Evolutionary conservation across 1,140 invertebrate species (phyloP), one percentile per base, ranked within the genome.

Genomic region (Cylas formicarius): DNA sequence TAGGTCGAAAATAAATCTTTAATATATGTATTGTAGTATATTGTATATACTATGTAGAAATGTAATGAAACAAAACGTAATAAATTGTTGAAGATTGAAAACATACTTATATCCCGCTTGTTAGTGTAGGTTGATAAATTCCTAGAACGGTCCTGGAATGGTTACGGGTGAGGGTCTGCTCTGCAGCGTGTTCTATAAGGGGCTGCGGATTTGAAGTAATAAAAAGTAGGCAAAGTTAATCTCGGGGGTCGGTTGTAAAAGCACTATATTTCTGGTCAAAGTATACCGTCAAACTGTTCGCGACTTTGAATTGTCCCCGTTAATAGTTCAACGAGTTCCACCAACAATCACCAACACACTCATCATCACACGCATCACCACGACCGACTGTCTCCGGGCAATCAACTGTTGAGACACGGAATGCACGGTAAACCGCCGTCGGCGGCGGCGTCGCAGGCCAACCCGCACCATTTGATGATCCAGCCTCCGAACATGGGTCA

Each of bases 391-490:
- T 62, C 74, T 16, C 70, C 72, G 7, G 60, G 57, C 14, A 67
- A 57, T 19, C 57, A 59, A 27, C 34, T 65, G 23, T 27, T 62
- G 11, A 29, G 61, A 7, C 55, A 56, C 17, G 47, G 44, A 14
- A 46, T 58, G 20, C 58, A 62, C 16, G 48, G 56, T 4, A 54
- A 67, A 52, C 52, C 62, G 22, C 60, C 65, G 3, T 52, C 53
- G 2, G 63, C 63, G 22, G 58, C 65, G 3, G 49, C 56, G 3
- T 67, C 65, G 6, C 65, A 67, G 55, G 72, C 72, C 26, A 79
- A 75, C 66, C 69, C 77, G 31, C 78, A 76, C 64, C 78, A 80
- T 62, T 65, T 80, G 36, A 78, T 79, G 71, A 75, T 76, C 36
- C 74, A 74, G 57, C 73, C 74, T 3, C 72, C 74, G 13, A 71